These are phyloP conservation scores for Vanessa atalanta DNA, from an alignment of 1,140 invertebrate species.

Conservation along the genomic window DNA sequence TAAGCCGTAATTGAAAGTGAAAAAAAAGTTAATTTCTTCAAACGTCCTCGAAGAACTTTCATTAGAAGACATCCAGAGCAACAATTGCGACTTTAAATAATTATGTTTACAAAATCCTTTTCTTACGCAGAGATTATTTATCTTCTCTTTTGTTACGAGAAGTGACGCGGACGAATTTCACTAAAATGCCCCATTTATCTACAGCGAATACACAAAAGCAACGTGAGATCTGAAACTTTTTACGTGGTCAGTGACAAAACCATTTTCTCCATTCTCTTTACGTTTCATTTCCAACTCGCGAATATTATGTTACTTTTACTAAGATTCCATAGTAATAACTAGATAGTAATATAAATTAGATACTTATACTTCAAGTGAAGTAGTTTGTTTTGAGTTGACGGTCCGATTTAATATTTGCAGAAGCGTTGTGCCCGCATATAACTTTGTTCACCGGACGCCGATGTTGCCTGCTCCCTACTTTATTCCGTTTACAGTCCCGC, in stretches of 20 bases:
- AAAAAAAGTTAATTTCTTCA: slow-evolving; percentile 54
- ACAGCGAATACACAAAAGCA: slow-evolving; percentile 72
- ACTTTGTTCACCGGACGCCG: slow-evolving; percentile 51
- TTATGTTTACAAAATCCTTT: slow-evolving; percentile 79
- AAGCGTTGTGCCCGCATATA: slow-evolving; percentile 66
- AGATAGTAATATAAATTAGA: slow-evolving; percentile 32
- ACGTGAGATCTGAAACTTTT: slow-evolving; percentile 79
- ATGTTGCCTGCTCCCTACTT: slow-evolving; percentile 60
- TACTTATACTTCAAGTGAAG: slow-evolving; percentile 31
- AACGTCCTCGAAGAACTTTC: slow-evolving; percentile 63
- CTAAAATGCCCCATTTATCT: slow-evolving; percentile 79
- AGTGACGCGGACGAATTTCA: slow-evolving; percentile 78
- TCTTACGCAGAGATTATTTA: slow-evolving; percentile 78
- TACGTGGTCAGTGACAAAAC: slow-evolving; percentile 78
- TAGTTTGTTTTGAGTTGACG: slow-evolving; percentile 36
- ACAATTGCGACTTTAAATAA: slow-evolving; percentile 78
- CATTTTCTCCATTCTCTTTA: slow-evolving; percentile 74
- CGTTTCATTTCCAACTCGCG: slow-evolving; percentile 67
- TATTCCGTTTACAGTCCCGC: slow-evolving; percentile 69
- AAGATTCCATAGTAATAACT: slow-evolving; percentile 13
- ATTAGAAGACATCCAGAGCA: slow-evolving; percentile 64
- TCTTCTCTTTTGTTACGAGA: slow-evolving; percentile 77
- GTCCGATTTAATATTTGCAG: slow-evolving; percentile 65
- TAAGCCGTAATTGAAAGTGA: slow-evolving; percentile 59
- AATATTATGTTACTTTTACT: slow-evolving; percentile 56